Evolutionary conservation across 2,888 invertebrate species (phyloP).

Genomic region (Dryococelus australis): DNA sequence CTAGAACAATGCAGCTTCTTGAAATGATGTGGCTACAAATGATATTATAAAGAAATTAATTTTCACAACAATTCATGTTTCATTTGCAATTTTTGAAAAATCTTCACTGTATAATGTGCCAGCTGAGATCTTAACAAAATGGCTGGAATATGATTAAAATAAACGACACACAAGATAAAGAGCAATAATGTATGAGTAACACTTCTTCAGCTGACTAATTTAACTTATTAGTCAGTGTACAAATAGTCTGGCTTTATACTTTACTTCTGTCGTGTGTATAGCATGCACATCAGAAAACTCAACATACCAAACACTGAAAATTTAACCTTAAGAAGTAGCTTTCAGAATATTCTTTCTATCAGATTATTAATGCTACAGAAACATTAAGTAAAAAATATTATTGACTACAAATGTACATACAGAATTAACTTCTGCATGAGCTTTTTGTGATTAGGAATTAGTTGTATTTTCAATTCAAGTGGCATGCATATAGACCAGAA

Average conservation of each 20-base stretch:
- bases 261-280: background rate
- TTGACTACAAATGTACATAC: background rate
- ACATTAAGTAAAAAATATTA: slow-evolving; percentile 8
- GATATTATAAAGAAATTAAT: background rate
- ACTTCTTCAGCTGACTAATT: background rate
- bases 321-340: background rate
- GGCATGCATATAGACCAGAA: background rate
- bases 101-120: background rate
- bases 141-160: background rate
- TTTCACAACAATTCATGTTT: background rate
- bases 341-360: background rate
- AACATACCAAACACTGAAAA: background rate
- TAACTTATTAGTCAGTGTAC: background rate
- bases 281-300: background rate
- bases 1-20: background rate
- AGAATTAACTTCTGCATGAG: background rate
- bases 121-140: background rate
- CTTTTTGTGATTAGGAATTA: background rate
- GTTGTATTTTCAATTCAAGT: background rate
- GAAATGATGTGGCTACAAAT: background rate
- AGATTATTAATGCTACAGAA: background rate
- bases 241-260: background rate
- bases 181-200: background rate
- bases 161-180: background rate
- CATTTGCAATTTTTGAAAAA: background rate